A percentile compares a stretch with the other conserved stretches of the same genome.
phyloP scores from a whole-genome alignment of 2,797 vertebrate genomes.

The Gymnopithys bicolor region DNA sequence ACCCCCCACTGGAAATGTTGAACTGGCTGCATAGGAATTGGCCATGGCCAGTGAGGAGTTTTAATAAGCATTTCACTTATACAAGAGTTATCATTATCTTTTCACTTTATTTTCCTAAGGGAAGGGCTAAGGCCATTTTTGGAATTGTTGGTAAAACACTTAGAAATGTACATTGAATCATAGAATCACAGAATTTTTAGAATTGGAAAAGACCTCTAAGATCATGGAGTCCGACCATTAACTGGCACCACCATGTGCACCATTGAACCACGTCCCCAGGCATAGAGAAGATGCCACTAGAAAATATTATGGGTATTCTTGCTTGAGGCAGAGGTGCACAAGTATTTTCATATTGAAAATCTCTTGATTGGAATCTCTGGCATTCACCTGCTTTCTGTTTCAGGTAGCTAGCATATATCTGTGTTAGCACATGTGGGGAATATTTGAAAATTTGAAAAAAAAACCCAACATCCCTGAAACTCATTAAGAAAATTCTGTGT shows the following conservation, averaged over 20 bases:
- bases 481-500: neutral
- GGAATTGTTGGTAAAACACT: neutral
- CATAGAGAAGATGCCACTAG: neutral
- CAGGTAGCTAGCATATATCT: neutral
- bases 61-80: neutral
- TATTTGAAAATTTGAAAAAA: neutral
- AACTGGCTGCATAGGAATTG: neutral
- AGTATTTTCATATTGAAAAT: neutral
- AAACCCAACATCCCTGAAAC: neutral
- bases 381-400: neutral
- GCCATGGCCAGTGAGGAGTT: neutral
- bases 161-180: neutral
- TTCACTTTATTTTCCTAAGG: neutral
- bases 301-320: neutral
- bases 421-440: fast-evolving
- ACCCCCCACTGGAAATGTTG: neutral
- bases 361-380: neutral
- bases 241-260: neutral
- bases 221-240: no score
- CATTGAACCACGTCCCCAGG: neutral
- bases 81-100: neutral
- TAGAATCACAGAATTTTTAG: neutral
- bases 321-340: neutral
- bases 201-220: neutral
- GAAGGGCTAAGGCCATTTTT: neutral